Evolutionary conservation across 2,888 invertebrate genomes (phyloP).

Genomic region (Conchocele bisecta): DNA sequence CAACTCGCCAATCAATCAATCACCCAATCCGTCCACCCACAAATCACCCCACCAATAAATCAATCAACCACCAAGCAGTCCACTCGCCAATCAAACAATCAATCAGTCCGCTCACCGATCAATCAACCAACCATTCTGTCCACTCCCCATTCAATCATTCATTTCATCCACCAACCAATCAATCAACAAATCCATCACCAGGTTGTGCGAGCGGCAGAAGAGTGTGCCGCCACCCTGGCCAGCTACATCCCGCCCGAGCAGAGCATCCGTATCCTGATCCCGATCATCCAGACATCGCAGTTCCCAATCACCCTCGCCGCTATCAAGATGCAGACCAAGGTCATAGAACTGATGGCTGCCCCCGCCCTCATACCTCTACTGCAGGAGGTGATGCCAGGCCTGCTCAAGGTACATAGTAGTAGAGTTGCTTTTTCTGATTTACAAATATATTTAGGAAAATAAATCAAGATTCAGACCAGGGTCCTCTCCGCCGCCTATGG

Average conservation of each 20-base stretch:
- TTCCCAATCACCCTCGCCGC: slow-evolving; percentile 95
- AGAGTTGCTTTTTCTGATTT: background rate
- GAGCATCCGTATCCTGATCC: slow-evolving; percentile 89
- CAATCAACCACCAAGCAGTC: no score
- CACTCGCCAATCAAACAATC: no score
- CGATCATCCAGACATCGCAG: slow-evolving; percentile 92
- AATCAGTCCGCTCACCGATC: no score
- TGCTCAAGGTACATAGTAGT: slow-evolving; percentile 88
- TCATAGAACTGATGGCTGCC: slow-evolving; percentile 54
- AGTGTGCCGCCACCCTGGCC: slow-evolving; percentile 90
- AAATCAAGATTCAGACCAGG: no score
- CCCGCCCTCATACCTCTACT: slow-evolving; percentile 84
- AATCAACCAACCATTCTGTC: background rate
- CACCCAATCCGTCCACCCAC: no score
- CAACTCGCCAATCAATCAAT: no score
- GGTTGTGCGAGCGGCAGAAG: slow-evolving; percentile 93
- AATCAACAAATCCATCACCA: slow-evolving; percentile 76
- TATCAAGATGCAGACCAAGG: slow-evolving; percentile 89
- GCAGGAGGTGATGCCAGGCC: slow-evolving; percentile 92
- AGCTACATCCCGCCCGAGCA: slow-evolving; percentile 91
- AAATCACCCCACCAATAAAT: no score
- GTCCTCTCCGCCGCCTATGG: no score
- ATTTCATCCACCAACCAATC: background rate
- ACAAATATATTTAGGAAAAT: no score
- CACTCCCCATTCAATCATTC: no score